A percentile compares a stretch with the other conserved stretches of the same genome.
Conservation (phyloP, 2,113 vertebrate genomes). For the Microtus ochrogaster region DNA sequence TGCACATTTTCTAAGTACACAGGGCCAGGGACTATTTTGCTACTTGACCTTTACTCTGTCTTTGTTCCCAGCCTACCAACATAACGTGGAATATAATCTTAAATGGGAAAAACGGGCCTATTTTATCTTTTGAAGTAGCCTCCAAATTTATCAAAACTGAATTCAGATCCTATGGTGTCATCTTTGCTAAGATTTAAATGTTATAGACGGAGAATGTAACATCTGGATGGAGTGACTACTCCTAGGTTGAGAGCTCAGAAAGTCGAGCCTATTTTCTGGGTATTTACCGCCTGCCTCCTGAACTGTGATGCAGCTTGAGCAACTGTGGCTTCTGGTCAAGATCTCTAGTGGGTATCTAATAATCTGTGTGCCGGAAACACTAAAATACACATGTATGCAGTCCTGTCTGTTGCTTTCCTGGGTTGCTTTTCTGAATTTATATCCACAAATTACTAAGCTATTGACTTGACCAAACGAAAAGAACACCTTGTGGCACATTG, state of each 20-base stretch:
- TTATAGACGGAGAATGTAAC: not conserved
- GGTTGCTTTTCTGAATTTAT: not conserved
- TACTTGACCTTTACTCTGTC: not conserved
- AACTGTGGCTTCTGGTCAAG: not conserved
- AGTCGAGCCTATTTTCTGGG: not conserved
- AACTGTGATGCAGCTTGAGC: not conserved
- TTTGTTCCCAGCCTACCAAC: not conserved
- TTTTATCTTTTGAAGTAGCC: not conserved
- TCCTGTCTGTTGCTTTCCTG: not conserved
- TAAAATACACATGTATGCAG: not conserved
- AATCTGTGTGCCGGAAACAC: not conserved
- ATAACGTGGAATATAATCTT: not conserved
- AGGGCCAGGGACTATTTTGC: not conserved
- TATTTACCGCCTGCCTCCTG: not conserved
- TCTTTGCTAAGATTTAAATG: not conserved
- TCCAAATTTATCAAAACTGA: slow-evolving; percentile 34
- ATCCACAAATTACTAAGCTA: not conserved
- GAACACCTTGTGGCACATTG: not conserved
- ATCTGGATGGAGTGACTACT: not conserved
- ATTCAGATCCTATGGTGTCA: not conserved
- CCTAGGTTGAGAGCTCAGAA: not conserved
- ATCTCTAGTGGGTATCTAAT: no score
- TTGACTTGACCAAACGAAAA: not conserved
- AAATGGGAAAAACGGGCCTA: slow-evolving; percentile 9
- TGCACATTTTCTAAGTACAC: not conserved